Evolutionary conservation across 2,113 vertebrate genomes (phyloP).

Genomic region (Dolichallabes microphthalmus): DNA sequence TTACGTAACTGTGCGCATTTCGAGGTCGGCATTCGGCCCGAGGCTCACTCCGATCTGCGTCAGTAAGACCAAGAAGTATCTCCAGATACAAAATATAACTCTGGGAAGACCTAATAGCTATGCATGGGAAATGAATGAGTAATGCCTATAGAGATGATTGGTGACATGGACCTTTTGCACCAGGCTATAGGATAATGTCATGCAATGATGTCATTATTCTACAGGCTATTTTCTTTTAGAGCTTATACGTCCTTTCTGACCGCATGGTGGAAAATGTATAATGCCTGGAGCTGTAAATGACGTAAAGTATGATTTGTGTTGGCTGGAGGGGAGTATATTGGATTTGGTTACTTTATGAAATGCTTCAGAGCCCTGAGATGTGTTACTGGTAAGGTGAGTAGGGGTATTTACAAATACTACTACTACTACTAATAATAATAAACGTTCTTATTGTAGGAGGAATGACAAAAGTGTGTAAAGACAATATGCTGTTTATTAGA

Average conservation of each 20-base stretch:
- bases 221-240: background rate
- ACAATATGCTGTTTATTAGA: background rate
- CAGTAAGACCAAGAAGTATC: slow-evolving; percentile 6
- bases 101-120: background rate
- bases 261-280: background rate
- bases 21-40: background rate
- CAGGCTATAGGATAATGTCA: background rate
- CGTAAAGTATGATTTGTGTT: background rate
- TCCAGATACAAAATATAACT: background rate
- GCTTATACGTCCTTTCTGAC: background rate
- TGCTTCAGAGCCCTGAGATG: background rate
- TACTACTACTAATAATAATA: no score
- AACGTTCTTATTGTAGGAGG: background rate
- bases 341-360: background rate
- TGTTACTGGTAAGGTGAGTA: background rate
- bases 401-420: background rate
- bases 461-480: background rate
- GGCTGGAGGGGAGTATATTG: background rate
- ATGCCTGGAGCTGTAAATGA: background rate
- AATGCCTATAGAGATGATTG: background rate
- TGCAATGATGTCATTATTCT: slow-evolving; percentile 11
- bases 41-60: slow-evolving; percentile 10
- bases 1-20: slow-evolving; percentile 6
- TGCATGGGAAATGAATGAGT: background rate
- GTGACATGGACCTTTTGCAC: background rate